Base-by-base conservation (phyloP, 2,797 vertebrate species). In the Morus bassanus region DNA sequence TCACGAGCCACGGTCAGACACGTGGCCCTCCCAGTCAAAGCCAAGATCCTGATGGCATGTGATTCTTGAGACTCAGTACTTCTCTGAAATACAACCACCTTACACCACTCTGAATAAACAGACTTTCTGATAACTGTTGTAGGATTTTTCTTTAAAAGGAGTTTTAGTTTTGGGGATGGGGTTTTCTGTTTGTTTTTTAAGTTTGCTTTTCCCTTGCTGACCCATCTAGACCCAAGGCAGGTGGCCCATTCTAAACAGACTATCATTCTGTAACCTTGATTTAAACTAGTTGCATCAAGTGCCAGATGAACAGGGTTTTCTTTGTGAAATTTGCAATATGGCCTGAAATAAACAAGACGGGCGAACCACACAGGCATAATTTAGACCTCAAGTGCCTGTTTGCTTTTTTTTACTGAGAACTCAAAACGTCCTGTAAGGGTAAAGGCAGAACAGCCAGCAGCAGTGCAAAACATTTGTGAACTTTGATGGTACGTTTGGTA, bases 401-500 rank as follows among this genome's bases (percentile, higher is more conserved):
- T 67, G 27, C 14, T 54, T 76, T 45, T 43, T 72, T 67, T 74
- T 22, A 59, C 25, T 27, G 25, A 89, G 87, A 85, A 53, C 43
- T 87, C 65, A 50, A 37, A 43, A 35, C 8, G 35, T 57, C 46
- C 53, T 54, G 25, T 35, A 68, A 78, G 28, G 43, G 25, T 41
- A 87, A 89, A 91, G 31, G 23, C 68, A 91, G 68, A 91, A 65
- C 75, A 57, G 56, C 16, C 63, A 88, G 60, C 67, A 85, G 60
- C 84, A 88, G 30, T 7, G 17, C 79, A 84, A 92, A 88, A 75
- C 50, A 59, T 53, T 24, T 75, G 61, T 82, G 68, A 91, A 63
- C 83, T 85, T 14, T 11, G 75, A 77, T 72, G 85, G 88, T 43
- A 93, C 41, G 7, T 89, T 77, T 92, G 91, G 84, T 91, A 96